Evolutionary conservation across 2,113 vertebrate genomes (phyloP).

Genomic region (Mustelus asterias): DNA sequence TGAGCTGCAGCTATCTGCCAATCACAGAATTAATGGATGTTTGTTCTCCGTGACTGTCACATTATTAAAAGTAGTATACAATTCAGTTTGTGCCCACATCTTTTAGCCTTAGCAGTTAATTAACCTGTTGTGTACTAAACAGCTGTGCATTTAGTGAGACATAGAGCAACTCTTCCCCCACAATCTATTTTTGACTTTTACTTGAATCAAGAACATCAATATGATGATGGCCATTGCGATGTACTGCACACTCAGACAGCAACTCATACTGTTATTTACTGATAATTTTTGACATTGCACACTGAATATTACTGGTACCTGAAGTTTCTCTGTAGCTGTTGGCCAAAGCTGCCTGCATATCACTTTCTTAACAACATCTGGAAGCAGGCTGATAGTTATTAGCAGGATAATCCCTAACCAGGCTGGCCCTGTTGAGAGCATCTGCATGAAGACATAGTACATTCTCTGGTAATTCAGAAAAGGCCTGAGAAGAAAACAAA

Average conservation of each 20-base stretch:
- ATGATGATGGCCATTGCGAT: background rate
- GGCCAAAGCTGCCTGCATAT: constrained; percentile 85
- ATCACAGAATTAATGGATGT: background rate
- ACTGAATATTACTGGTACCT: constrained; percentile 60
- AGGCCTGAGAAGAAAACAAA: constrained; percentile 63
- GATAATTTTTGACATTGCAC: background rate
- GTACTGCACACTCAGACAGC: background rate
- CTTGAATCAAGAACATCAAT: background rate
- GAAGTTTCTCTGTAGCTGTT: constrained; percentile 81
- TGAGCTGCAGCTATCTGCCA: background rate
- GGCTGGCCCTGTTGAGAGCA: constrained; percentile 88
- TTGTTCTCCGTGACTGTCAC: background rate
- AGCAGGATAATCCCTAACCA: constrained; percentile 91
- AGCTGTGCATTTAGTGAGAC: background rate
- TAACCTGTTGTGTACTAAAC: background rate
- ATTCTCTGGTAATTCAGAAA: constrained; percentile 98
- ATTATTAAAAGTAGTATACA: background rate
- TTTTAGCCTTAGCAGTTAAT: background rate
- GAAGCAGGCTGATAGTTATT: constrained; percentile 81
- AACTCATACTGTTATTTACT: background rate
- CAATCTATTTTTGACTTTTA: background rate
- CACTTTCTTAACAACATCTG: constrained; percentile 88
- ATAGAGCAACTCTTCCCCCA: background rate
- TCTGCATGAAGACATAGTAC: constrained; percentile 97
- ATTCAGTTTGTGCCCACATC: background rate